Conservation (phyloP, 1,140 invertebrate genomes). For the Aplysia californica region DNA sequence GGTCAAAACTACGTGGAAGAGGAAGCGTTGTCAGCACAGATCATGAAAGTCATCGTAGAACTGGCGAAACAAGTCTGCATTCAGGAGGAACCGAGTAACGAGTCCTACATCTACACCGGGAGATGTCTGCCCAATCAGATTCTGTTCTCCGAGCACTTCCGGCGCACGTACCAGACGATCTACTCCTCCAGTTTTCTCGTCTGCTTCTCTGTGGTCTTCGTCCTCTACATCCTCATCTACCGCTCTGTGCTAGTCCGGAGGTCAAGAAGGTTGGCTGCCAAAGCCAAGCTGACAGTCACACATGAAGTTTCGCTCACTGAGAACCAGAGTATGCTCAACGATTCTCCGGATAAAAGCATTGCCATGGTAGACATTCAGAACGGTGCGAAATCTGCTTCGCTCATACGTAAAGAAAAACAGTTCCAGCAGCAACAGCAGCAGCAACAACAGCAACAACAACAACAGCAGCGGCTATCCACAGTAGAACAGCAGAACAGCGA, state of each 20-base stretch:
- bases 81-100: neutral
- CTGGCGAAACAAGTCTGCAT: neutral
- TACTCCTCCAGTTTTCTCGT: constrained; percentile 53
- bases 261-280: constrained; percentile 40
- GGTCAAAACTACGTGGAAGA: neutral
- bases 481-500: too few relatives aligned
- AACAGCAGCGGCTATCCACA: too few relatives aligned
- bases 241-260: constrained; percentile 47
- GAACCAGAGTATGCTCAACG: constrained; percentile 30
- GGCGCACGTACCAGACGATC: constrained; percentile 52
- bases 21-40: neutral
- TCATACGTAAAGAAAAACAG: neutral
- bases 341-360: constrained; percentile 22
- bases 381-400: neutral
- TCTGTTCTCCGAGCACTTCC: constrained; percentile 43
- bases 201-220: constrained; percentile 50
- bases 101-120: constrained; percentile 35
- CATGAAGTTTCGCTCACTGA: constrained; percentile 44
- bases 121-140: constrained; percentile 39
- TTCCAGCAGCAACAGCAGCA: neutral
- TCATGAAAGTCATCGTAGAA: neutral
- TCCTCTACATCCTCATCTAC: constrained; percentile 57
- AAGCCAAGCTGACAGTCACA: constrained; percentile 37
- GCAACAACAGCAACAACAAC: neutral
- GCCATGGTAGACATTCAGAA: neutral